phyloP scores from a whole-genome alignment of 2,888 invertebrate genomes.

The Ryuthela nishihirai region DNA sequence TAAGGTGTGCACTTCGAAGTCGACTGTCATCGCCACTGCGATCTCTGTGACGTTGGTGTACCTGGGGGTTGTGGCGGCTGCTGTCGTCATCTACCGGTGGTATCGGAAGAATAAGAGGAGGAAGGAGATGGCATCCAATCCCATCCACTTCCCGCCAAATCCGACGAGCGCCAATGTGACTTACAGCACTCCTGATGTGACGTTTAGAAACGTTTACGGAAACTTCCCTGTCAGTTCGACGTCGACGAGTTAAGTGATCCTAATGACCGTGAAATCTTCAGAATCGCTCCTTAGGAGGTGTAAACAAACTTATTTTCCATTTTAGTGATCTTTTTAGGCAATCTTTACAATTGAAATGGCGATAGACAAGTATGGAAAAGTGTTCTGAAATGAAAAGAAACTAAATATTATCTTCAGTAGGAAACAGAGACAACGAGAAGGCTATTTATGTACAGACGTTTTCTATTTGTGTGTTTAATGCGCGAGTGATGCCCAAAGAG shows the following conservation, averaged over 20 bases:
- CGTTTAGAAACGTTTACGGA: constrained; percentile 36
- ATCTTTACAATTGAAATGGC: too few species aligned
- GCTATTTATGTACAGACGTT: too few species aligned
- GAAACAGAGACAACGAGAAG: too few species aligned
- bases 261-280: too few species aligned
- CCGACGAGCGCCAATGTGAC: constrained; percentile 21
- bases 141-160: constrained; percentile 28
- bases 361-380: too few species aligned
- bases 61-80: constrained; percentile 37
- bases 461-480: too few species aligned
- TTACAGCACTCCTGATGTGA: constrained; percentile 35
- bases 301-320: too few species aligned
- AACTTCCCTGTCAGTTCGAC: constrained; percentile 35
- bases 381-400: too few species aligned
- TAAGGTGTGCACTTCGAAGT: constrained; percentile 40
- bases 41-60: constrained; percentile 41
- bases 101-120: constrained; percentile 30
- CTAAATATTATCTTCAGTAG: too few species aligned
- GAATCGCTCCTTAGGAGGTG: too few species aligned
- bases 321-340: too few species aligned
- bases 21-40: constrained; percentile 42
- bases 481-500: too few species aligned
- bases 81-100: constrained; percentile 40
- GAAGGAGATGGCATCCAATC: constrained; percentile 22
- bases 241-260: constrained; percentile 29